Evolutionary conservation across 1,140 invertebrate genomes (phyloP).

Genomic region (Scaptomyza pallida): DNA sequence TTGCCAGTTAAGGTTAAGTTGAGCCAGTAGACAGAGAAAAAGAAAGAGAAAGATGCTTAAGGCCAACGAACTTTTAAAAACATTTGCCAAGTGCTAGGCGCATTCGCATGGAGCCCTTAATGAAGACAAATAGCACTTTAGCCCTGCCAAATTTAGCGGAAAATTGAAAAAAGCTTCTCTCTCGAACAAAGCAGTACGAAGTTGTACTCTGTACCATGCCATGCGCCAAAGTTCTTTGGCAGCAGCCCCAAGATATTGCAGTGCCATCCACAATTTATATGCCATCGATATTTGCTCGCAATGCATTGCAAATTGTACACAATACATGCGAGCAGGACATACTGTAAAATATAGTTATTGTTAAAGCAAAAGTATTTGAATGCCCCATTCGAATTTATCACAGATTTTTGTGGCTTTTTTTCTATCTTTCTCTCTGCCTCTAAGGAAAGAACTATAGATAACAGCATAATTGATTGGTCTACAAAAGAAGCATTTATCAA

Average conservation of each 20-base stretch:
- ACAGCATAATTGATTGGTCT: background rate
- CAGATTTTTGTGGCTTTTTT: background rate
- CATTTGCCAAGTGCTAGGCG: slow-evolving; percentile 67
- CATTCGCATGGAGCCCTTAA: slow-evolving; percentile 69
- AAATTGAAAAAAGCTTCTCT: slow-evolving; percentile 82
- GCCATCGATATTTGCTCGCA: slow-evolving; percentile 63
- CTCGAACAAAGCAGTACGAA: slow-evolving; percentile 29
- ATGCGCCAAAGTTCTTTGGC: slow-evolving; percentile 66
- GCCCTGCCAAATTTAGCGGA: slow-evolving; percentile 82
- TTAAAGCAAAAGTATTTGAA: slow-evolving; percentile 2
- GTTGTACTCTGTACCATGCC: slow-evolving; percentile 27
- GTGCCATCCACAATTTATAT: slow-evolving; percentile 70
- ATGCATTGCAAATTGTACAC: slow-evolving; percentile 58
- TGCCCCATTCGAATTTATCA: background rate
- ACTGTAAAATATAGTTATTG: slow-evolving; percentile 66
- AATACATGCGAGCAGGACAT: slow-evolving; percentile 25
- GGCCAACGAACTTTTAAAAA: slow-evolving; percentile 55
- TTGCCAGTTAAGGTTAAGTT: slow-evolving; percentile 1
- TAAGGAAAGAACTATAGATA: background rate
- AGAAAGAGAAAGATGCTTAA: background rate
- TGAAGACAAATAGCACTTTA: slow-evolving; percentile 82
- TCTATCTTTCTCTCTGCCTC: background rate
- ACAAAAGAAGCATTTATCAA: background rate
- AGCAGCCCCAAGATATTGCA: slow-evolving; percentile 66
- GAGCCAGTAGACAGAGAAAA: background rate